Percentiles rank a stretch among this genome's conserved stretches.
Evolutionary conservation across 1,140 invertebrate genomes (phyloP).

Genomic region (Chironomus striatipennis): DNA sequence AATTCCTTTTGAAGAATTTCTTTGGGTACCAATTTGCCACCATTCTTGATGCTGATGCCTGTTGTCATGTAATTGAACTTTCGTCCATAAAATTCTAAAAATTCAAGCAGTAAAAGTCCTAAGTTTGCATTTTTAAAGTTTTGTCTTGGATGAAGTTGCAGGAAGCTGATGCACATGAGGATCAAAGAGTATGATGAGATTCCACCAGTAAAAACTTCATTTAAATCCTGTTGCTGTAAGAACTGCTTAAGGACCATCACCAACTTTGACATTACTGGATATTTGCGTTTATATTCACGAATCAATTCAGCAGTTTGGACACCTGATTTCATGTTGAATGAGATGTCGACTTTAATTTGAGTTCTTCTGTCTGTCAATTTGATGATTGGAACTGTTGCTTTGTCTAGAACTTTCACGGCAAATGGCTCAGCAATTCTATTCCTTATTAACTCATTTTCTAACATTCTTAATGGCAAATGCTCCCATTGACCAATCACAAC

Average conservation of each 20-base stretch:
- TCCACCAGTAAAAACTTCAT: conserved; percentile 97
- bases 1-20: conserved; percentile 87
- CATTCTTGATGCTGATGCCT: conserved; percentile 89
- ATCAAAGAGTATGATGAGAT: conserved; percentile 98
- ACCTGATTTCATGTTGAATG: conserved; percentile 95
- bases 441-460: conserved; percentile 81
- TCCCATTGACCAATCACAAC: conserved; percentile 88
- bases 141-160: conserved; percentile 64
- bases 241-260: conserved; percentile 98
- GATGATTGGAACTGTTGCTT: conserved; percentile 94
- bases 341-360: conserved; percentile 93
- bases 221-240: conserved; percentile 90
- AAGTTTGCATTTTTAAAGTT: conserved; percentile 63
- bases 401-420: conserved; percentile 91
- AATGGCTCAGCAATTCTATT: conserved; percentile 78
- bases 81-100: conserved; percentile 93
- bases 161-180: conserved; percentile 95
- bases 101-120: conserved; percentile 91
- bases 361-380: conserved; percentile 93
- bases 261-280: conserved; percentile 81
- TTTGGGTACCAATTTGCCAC: conserved; percentile 89
- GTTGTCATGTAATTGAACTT: conserved; percentile 96
- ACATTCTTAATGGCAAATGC: conserved; percentile 76
- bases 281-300: conserved; percentile 69
- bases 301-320: conserved; percentile 93